Base-by-base conservation (phyloP, 2,113 vertebrate species). In the Hiodon tergisus region DNA sequence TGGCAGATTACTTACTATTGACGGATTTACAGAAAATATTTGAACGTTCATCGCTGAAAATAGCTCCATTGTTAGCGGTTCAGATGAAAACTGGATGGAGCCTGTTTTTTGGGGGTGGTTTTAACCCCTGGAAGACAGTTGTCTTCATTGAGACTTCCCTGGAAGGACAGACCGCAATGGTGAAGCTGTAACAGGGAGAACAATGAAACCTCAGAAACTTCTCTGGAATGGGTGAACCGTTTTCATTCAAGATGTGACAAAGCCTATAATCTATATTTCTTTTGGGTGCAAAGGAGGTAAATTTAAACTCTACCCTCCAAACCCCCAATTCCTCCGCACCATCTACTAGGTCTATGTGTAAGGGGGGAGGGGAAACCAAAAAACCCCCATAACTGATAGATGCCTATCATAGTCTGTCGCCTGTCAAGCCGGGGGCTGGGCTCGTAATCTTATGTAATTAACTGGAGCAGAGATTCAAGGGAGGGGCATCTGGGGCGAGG, bases 361-460 rank as follows among this genome's bases (percentile, higher is more conserved):
- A 8, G 4, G 48, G 52, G 31, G 17, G 51, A 11, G 62, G 63
- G 62, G 54, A 11, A 16, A 7, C 11, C 46, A 5, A n/a, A n/a
- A n/a, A n/a, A n/a, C n/a, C n/a, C 31, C 31, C 4, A 66, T 16
- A 47, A 58, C 7, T 75, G 63, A 75, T 67, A 75, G 73, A 75
- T 51, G 65, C 68, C 73, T 67, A 67, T 75, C 63, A 75, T 59
- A 47, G 63, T 54, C 73, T 54, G 61, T 51, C 50, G 52, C n/a
- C 55, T 31, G 69, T 46, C 69, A 46, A 47, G 55, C 54, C 73
- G 6, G 73, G 62, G 5, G 55, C 51, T 67, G 51, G 14, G 1
- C 16, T 6, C 3, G 63, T 57, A 74, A 74, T 67, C 62, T 67
- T 62, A 74, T 67, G 63, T 67, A 74, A 74, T 74, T 74, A 74